Percentiles rank a stretch among this genome's conserved stretches.
These are phyloP conservation scores for Gymnobelideus leadbeateri DNA, from an alignment of 2,113 vertebrate genomes.

Conservation along the genomic window DNA sequence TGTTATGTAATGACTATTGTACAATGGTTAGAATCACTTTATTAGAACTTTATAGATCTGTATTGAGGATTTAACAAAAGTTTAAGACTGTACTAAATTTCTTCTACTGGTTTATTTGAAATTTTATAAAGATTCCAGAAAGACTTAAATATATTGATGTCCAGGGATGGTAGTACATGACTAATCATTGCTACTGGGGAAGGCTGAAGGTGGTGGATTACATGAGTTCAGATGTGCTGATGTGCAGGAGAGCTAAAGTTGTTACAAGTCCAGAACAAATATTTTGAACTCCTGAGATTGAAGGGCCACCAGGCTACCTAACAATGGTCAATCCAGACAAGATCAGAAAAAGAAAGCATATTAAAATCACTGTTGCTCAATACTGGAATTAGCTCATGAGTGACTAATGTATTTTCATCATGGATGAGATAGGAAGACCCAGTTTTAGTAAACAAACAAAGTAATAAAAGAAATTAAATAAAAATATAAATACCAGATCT, in stretches of 20 bases:
- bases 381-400: not conserved
- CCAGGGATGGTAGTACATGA: not conserved
- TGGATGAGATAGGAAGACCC: not conserved
- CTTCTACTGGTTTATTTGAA: not conserved
- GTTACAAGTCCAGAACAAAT: not conserved
- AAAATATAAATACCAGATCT: not conserved
- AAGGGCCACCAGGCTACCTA: not conserved
- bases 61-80: not conserved
- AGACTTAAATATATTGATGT: not conserved
- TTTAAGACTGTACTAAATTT: not conserved
- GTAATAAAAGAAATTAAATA: not conserved
- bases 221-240: not conserved
- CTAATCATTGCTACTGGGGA: not conserved
- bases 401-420: not conserved
- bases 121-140: not conserved
- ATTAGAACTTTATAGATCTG: not conserved
- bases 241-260: not conserved
- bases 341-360: not conserved
- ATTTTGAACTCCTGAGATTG: not conserved
- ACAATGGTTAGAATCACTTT: not conserved
- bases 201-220: not conserved
- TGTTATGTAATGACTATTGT: not conserved
- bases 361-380: not conserved
- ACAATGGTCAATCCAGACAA: not conserved
- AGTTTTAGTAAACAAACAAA: not conserved